Evolutionary conservation across 2,797 vertebrate genomes (phyloP), one percentile per base, ranked within the genome.

Genomic region (Tragopan temminckii): DNA sequence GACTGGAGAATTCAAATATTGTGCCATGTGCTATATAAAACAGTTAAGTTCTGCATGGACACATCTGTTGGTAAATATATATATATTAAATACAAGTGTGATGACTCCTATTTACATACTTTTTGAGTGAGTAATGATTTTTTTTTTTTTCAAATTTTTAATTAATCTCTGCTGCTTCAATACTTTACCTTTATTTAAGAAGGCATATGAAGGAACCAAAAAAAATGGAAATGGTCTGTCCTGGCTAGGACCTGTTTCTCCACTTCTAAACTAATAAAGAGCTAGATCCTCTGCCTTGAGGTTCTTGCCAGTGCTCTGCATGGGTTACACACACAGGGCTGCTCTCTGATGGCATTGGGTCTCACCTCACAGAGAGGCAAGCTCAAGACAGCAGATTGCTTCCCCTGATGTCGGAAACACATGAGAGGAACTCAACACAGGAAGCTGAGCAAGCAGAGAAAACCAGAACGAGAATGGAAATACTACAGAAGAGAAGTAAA

Each of bases 381-480:
- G 40, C 43, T 85, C 46, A 82, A 67, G 71, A 55, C 14, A 23
- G 38, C 2, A 5, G 35, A 48, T 11, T 59, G 46, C 45, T 85
- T 83, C 53, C 74, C 85, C 53, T 53, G 0, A 0, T 2, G 5
- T 63, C 63, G 70, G 40, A 7, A 1, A n/a, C n/a, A 71, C 53
- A 57, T 0, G 0, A 66, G 83, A 72, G 55, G 62, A 93, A 90
- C 71, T 42, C 61, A 18, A 53, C 42, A 84, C 62, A 93, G 92
- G 90, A 95, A 90, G 84, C 5, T 90, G 29, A 87, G 89, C 79
- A 90, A 90, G n/a, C 36, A 58, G 11, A 91, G 68, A 81, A 90
- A 93, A 96, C 33, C 68, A 89, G 80, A 93, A 91, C 13, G 7
- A 77, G 43, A 90, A 62, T 45, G 52, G 52, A 92, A 74, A 67